Evolutionary conservation across 2,888 invertebrate species (phyloP), one percentile per base, ranked within the genome.

Genomic region (Drosophila melanosoma): DNA sequence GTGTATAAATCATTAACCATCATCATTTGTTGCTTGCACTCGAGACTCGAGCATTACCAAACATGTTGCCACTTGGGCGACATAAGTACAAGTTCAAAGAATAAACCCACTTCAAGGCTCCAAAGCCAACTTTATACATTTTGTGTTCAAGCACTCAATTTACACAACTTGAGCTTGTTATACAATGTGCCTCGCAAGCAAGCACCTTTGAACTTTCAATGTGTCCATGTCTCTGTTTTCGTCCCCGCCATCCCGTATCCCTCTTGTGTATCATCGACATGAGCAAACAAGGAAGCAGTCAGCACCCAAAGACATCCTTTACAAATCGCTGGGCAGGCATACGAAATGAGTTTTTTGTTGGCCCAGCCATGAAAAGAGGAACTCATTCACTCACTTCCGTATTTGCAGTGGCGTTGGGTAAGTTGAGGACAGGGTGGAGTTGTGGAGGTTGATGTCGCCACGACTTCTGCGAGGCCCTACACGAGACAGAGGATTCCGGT

Each of bases 131-230:
- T 66, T 49, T 12, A 20, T 29, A 38, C 67, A 64, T 67, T 69
- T 67, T 64, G 32, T 36, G 61, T 63, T 66, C 71, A 79, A 87
- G 78, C 80, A 83, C 75, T 63, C 84, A 76, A 82, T 87, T 81
- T 80, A 48, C 65, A 60, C 72, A 69, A 74, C 70, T 71, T 60
- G 65, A 79, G 81, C 79, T 73, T 69, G 84, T 89, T 89, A 86
- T 75, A 86, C 87, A 86, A 84, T 87, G 73, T 61, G 84, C 83
- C 81, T 84, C 73, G 60, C 58, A 54, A 58, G 61, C 45, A 70
- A 67, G 75, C 56, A 84, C 89, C 87, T 87, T 87, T 87, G 87
- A 87, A 87, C 89, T 87, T 87, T 89, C 54, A 36, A n/a, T 29
- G 38, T 48, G 17, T 33, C 56, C 40, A 42, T 35, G 23, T 33